These are phyloP conservation scores for Glyphotaelius pellucidus DNA, from an alignment of 2,888 invertebrate genomes.

Conservation along the genomic window DNA sequence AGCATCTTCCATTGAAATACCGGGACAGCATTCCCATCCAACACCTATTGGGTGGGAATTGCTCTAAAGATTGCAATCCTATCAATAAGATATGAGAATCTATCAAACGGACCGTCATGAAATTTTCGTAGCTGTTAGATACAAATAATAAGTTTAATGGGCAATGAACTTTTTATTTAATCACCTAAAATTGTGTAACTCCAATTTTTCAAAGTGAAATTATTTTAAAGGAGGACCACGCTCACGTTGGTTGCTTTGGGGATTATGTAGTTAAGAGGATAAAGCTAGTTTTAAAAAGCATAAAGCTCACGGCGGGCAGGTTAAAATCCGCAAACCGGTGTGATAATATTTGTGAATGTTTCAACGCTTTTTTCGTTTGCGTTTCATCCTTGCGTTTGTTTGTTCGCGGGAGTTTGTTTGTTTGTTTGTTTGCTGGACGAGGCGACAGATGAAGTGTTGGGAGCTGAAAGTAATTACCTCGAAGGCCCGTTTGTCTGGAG, in stretches of 20 bases:
- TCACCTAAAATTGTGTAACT: too few species aligned
- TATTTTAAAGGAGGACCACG: too few species aligned
- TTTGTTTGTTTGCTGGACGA: not conserved
- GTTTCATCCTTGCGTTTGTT: not conserved
- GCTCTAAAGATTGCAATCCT: too few species aligned
- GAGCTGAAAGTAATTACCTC: conserved; percentile 19
- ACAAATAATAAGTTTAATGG: too few species aligned
- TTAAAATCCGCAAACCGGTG: not conserved
- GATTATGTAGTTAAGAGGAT: not conserved
- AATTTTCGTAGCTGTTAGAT: too few species aligned
- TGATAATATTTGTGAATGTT: not conserved
- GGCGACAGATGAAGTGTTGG: conserved; percentile 5
- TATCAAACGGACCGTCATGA: too few species aligned
- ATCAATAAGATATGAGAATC: too few species aligned
- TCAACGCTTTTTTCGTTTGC: not conserved
- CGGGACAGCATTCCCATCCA: too few species aligned
- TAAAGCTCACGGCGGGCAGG: not conserved
- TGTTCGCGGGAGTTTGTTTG: not conserved
- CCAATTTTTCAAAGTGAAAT: too few species aligned
- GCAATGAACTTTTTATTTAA: too few species aligned
- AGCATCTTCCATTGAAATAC: too few species aligned
- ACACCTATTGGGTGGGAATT: too few species aligned
- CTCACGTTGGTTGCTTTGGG: not conserved
- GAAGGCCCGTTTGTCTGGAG: not conserved
- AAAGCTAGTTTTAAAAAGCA: not conserved